Evolutionary conservation across 2,113 vertebrate genomes (phyloP).

Genomic region (Struthidea cinerea): DNA sequence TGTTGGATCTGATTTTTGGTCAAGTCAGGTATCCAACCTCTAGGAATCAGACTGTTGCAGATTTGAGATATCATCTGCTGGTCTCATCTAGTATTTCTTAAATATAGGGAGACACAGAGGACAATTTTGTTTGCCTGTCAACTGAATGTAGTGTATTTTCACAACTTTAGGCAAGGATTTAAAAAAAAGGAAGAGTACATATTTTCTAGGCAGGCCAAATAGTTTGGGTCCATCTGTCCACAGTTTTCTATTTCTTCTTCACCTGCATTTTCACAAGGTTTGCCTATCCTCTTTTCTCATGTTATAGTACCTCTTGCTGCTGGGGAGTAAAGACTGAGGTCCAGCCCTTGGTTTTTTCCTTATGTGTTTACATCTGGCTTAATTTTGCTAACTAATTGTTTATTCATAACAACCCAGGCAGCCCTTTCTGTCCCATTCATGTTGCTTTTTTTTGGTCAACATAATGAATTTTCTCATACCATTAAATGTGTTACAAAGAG

Average conservation of each 20-base stretch:
- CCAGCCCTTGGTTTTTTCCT: background rate
- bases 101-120: background rate
- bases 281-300: rapidly evolving
- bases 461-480: background rate
- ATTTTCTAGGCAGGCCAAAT: background rate
- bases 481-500: background rate
- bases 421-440: background rate
- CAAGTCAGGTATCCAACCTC: background rate
- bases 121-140: background rate
- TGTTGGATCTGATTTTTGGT: background rate
- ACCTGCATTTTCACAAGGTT: background rate
- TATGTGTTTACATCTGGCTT: background rate
- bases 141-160: background rate
- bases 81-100: background rate
- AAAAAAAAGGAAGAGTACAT: background rate
- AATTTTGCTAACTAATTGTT: background rate
- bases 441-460: background rate
- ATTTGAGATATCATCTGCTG: background rate
- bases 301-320: background rate
- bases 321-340: background rate
- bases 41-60: background rate
- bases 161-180: background rate
- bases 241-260: background rate
- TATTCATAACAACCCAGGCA: background rate
- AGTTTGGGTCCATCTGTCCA: background rate